Conservation (phyloP, 2,797 vertebrate genomes). For the Aldrovandia affinis region DNA sequence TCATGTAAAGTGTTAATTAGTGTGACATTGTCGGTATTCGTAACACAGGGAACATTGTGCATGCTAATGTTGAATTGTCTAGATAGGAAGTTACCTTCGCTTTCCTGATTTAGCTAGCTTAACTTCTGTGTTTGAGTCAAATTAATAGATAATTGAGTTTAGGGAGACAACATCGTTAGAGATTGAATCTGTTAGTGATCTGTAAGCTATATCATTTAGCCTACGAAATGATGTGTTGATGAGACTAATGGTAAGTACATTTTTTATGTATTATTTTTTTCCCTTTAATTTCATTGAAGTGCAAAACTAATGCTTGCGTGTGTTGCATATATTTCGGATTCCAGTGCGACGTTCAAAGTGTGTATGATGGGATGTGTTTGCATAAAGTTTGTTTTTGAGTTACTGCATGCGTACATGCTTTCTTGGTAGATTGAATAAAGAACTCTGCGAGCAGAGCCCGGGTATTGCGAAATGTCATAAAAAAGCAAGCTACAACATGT, state of each 20-base stretch:
- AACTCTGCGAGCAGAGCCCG: not conserved
- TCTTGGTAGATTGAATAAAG: not conserved
- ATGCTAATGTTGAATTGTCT: not conserved
- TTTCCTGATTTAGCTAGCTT: not conserved
- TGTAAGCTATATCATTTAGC: too few relatives aligned
- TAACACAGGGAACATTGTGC: not conserved
- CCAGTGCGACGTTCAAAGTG: not conserved
- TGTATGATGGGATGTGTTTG: constrained; percentile 11
- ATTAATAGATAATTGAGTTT: not conserved
- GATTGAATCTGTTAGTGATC: too few relatives aligned
- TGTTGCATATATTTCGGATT: not conserved
- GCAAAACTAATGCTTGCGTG: not conserved
- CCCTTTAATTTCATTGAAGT: not conserved
- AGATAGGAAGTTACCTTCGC: not conserved
- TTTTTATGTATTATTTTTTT: not conserved
- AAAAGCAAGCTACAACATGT: not conserved
- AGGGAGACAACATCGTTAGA: not conserved
- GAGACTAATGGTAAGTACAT: not conserved
- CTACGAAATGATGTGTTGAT: too few relatives aligned
- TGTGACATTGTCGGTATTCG: not conserved
- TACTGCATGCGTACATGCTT: not conserved
- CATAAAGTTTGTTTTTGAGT: not conserved
- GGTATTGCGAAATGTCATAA: not conserved
- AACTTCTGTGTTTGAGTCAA: not conserved
- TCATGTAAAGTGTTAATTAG: not conserved